Conservation (phyloP, 2,888 invertebrate genomes). For the Cheilosia vernalis region DNA sequence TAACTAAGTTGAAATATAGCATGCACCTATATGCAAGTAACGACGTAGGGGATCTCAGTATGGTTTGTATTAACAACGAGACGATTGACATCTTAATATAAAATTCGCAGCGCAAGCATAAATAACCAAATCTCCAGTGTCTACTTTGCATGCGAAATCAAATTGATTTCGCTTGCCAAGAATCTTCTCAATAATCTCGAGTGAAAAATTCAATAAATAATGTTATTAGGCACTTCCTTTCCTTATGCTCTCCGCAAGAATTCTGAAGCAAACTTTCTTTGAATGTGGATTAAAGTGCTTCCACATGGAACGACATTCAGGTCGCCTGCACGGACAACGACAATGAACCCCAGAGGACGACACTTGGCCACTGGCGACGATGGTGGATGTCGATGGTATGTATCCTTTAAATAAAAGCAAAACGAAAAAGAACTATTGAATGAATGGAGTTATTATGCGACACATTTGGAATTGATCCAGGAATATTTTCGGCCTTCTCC, state of each 20-base stretch:
- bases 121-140: too few relatives aligned
- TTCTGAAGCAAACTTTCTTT: conserved; percentile 16
- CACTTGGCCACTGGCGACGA: conserved; percentile 26
- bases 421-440: conserved; percentile 31
- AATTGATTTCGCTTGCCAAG: not conserved
- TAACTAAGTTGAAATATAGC: too few relatives aligned
- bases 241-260: conserved; percentile 14
- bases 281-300: conserved; percentile 43
- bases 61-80: not conserved
- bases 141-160: too few relatives aligned
- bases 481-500: conserved; percentile 48
- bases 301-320: conserved; percentile 28
- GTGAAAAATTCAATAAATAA: conserved; percentile 14
- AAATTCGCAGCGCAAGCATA: too few relatives aligned
- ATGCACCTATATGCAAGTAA: too few relatives aligned
- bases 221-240: conserved; percentile 24
- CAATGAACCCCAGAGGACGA: conserved; percentile 36
- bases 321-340: conserved; percentile 52
- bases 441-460: conserved; percentile 70
- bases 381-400: conserved; percentile 3
- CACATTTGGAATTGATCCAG: conserved; percentile 72
- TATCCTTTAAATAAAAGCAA: conserved; percentile 24
- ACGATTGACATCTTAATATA: too few relatives aligned
- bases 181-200: not conserved
- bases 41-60: too few relatives aligned